Base-by-base conservation (phyloP, 2,113 vertebrate species). In the Hepsetus odoe region DNA sequence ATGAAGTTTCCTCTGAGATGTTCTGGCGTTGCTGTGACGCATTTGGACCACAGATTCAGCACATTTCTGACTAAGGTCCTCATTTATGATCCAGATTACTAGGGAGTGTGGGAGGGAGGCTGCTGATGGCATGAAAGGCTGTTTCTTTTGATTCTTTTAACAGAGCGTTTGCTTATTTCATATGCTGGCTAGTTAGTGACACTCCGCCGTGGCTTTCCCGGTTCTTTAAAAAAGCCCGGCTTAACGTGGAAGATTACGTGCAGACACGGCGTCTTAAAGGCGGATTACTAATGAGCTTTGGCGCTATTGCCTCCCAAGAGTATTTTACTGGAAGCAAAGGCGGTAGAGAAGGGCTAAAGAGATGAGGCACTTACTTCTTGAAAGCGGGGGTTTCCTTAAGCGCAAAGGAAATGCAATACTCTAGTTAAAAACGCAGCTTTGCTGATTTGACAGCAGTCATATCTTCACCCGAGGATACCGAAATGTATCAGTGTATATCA, bases 251-350 rank as follows among this genome's bases (percentile, higher is more conserved):
- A 74, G 83, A 82, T 78, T 83, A 82, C 10, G 26, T 24, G 18
- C 68, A 56, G 56, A 53, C 46, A 66, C 40, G 62, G 62, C 51
- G 65, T 69, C 62, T 86, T 67, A 81, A 73, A 84, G 82, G 32
- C 56, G 75, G 70, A 76, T 83, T 80, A 77, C 68, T 69, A 72
- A 66, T 26, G 75, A 28, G 67, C 73, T 82, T 83, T 75, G 73
- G 71, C 66, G 71, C 49, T 49, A 32, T 77, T 77, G 53, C 20
- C 30, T 33, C 24, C 59, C 13, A 16, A 72, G 72, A 49, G 61
- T 35, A 18, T 58, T 20, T 40, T 72, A 24, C 12, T 65, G 28
- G 42, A 68, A 22, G 51, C 42, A 77, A 55, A 38, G 7, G 44
- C 14, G 4, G 20, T 35, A 10, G 40, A 42, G 11, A 46, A n/a